Base-by-base conservation (phyloP, 2,797 vertebrate genomes). In the Oreonectes daqikongensis region DNA sequence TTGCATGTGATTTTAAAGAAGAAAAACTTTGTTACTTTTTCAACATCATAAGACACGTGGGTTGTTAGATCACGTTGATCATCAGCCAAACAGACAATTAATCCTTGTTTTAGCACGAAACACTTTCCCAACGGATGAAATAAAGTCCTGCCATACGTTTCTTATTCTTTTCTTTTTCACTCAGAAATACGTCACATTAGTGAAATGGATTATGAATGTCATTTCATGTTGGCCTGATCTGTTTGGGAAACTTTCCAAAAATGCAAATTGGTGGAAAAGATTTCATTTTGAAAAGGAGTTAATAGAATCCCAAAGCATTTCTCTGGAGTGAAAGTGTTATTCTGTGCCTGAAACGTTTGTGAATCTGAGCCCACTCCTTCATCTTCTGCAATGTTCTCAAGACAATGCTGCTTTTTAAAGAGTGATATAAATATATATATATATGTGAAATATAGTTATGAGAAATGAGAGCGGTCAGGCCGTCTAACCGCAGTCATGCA, bases 401-500 rank as follows among this genome's bases (percentile, higher is more conserved):
- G 81, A 84, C 78, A 84, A 84, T 81, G 72, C 64, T 12, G 50
- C 67, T 85, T 84, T 71, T 84, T 66, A 75, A 92, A 89, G 90
- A 90, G 88, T 83, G 78, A 75, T 72, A 44, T 5, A 76, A 77
- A 76, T 69, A 64, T 79, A 75, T 75, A 82, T 89, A 78, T 78
- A 85, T 50, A 79, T 79, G 84, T 83, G 88, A 84, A 85, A 74
- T 73, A 79, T 84, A 64, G 26, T 20, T 24, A 59, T 91, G 89
- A 90, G 89, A 80, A 91, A 91, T 93, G 87, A 82, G 81, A 38
- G 90, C 76, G 90, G 92, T 91, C 89, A 88, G 88, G 77, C 87
- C 0, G 86, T 92, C 92, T 92, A 92, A 82, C 93, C 92, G 90
- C 91, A 93, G 91, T 92, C 88, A 90, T 75, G 88, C 0, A 17